phyloP scores from a whole-genome alignment of 2,797 vertebrate species.

The Craterocephalus amniculus region DNA sequence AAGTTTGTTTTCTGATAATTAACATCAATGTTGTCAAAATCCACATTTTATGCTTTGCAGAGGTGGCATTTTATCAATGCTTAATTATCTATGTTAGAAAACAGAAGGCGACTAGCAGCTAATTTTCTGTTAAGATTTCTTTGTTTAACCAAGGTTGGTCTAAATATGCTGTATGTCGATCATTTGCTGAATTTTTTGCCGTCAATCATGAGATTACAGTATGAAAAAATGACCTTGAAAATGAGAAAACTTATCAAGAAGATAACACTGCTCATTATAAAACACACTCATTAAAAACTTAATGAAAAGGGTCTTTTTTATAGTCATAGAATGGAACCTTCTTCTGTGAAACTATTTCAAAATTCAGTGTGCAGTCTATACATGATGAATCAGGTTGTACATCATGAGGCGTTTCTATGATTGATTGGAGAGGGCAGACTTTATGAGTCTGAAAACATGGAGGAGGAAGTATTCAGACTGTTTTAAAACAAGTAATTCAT shows the following conservation, averaged over 20 bases:
- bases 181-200: neutral
- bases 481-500: too few species aligned
- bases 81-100: neutral
- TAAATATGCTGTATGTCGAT: neutral
- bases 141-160: neutral
- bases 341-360: neutral
- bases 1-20: slow-evolving; percentile 7
- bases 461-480: neutral
- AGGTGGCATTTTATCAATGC: neutral
- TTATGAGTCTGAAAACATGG: neutral
- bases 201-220: neutral
- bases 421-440: neutral
- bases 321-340: neutral
- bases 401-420: neutral
- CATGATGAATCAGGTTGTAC: neutral
- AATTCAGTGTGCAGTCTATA: neutral
- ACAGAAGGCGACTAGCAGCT: neutral
- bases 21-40: slow-evolving; percentile 1
- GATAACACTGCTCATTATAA: neutral
- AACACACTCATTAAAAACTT: neutral
- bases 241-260: neutral
- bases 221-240: neutral
- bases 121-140: neutral
- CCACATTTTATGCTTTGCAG: neutral
- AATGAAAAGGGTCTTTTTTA: neutral